Evolutionary conservation across 2,797 vertebrate species (phyloP), one percentile per base, ranked within the genome.

Genomic region (Pangasius sanitwongsei): DNA sequence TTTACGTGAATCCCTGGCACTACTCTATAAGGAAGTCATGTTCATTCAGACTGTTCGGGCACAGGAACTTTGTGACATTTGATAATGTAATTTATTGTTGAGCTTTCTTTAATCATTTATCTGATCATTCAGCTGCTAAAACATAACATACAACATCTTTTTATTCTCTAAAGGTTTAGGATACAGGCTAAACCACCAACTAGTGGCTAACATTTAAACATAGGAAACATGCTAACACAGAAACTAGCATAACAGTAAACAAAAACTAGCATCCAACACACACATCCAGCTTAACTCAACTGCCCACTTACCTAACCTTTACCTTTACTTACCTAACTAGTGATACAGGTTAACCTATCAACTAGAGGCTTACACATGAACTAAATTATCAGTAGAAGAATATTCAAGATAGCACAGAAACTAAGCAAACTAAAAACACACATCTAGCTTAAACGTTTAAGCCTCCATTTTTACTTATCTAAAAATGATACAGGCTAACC

Each of bases 361-460:
- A 31, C 53, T 57, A 53, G 13, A 80, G 34, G 23, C 31, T 28
- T 28, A 84, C 41, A n/a, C 25, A 48, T 67, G 13, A 50, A 11
- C 25, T 50, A 9, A 63, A 63, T 63, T 0, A 82, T 12, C 18
- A 61, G 11, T 18, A 80, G 13, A 13, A 9, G n/a, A 34, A 57
- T 44, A 44, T 44, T 25, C 13, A 82, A 31, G 61, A 34, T 83
- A 83, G 65, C 25, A 65, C 57, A 63, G 2, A 20, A 63, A 28
- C 57, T 59, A 28, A 41, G 57, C 80, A 59, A 61, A 82, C 8
- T 34, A 82, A 81, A 59, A 81, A 78, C 5, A 80, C 28, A 80
- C 75, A 80, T 6, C 53, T 25, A 81, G n/a, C 53, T 18, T 59
- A 37, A 81, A 81, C 12, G 0, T 34, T 81, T 23, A 61, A 25